A percentile compares a stretch with the other conserved stretches of the same genome.
Evolutionary conservation across 2,888 invertebrate genomes (phyloP).

Genomic region (Diarsia brunnea): DNA sequence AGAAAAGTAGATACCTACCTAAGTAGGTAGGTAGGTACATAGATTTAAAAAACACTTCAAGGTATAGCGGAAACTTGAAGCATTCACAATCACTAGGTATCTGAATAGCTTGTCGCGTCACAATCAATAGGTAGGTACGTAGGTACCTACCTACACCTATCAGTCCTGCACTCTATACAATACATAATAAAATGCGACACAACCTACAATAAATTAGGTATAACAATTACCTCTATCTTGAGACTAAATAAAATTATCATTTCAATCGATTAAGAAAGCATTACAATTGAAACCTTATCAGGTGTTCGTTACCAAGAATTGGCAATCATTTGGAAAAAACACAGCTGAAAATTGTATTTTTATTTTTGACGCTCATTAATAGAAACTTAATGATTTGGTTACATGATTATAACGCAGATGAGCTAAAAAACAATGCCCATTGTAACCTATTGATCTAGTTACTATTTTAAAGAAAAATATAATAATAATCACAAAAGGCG

Average conservation of each 20-base stretch:
- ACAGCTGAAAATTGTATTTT: not conserved
- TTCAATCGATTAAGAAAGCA: slow-evolving; percentile 52
- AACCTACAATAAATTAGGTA: slow-evolving; percentile 27
- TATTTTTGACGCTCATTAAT: not conserved
- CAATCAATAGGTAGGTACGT: not conserved
- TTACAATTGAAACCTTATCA: slow-evolving; percentile 48
- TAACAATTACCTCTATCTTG: slow-evolving; percentile 44
- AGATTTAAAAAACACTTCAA: not conserved
- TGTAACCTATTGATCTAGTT: slow-evolving; percentile 4
- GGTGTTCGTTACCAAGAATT: slow-evolving; percentile 23
- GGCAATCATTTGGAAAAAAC: slow-evolving; percentile 20
- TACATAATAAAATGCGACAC: slow-evolving; percentile 14
- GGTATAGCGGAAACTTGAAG: slow-evolving; percentile 24
- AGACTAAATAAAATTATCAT: slow-evolving; percentile 50
- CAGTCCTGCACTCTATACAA: slow-evolving; percentile 23
- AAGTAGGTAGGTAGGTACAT: too few species aligned
- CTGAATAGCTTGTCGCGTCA: slow-evolving; percentile 22
- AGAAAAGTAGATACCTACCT: too few species aligned
- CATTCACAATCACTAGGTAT: slow-evolving; percentile 14
- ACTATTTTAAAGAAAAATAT: slow-evolving; percentile 1
- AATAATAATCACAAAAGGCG: slow-evolving; percentile 11
- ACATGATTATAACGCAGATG: not conserved
- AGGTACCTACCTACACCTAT: not conserved
- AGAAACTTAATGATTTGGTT: not conserved
- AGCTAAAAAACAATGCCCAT: not conserved